A percentile compares a stretch with the other conserved stretches of the same genome.
Evolutionary conservation across 2,888 invertebrate genomes (phyloP).

Genomic region (Acleris laterana): DNA sequence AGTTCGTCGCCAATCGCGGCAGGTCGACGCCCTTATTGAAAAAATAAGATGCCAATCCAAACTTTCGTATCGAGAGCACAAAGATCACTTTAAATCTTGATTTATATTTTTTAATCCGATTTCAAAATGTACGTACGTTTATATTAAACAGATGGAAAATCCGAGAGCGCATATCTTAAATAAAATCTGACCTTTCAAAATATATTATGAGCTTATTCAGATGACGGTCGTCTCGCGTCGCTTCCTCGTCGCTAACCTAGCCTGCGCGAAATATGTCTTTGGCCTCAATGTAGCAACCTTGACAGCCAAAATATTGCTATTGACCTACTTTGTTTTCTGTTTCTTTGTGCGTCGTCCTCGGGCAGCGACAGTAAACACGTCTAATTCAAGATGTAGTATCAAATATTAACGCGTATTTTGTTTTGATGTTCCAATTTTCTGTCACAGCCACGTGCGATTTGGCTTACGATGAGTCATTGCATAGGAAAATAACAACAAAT

Average conservation of each 20-base stretch:
- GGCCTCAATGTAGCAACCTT: constrained; percentile 30
- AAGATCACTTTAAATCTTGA: not conserved
- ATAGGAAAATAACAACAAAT: constrained; percentile 30
- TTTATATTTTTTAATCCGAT: too few species aligned
- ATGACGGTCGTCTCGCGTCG: not conserved
- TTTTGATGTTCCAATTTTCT: constrained; percentile 28
- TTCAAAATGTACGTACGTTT: too few species aligned
- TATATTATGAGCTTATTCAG: not conserved
- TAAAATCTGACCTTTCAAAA: constrained; percentile 1
- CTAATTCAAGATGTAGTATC: constrained; percentile 13
- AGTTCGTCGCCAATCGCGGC: not conserved
- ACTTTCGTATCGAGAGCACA: not conserved
- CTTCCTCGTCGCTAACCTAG: constrained; percentile 24
- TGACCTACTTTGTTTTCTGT: constrained; percentile 27
- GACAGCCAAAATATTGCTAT: constrained; percentile 27
- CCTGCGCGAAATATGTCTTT: constrained; percentile 24
- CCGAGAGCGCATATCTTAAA: too few species aligned
- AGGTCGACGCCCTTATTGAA: constrained; percentile 14
- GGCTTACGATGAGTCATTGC: constrained; percentile 14
- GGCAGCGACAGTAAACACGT: constrained; percentile 15
- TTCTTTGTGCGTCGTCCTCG: constrained; percentile 18
- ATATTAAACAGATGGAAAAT: too few species aligned
- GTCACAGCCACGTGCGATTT: constrained; percentile 19
- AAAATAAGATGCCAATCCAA: not conserved
- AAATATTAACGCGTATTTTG: constrained; percentile 30